Percentiles rank a stretch among this genome's conserved stretches.
Conservation (phyloP, 2,113 vertebrate genomes). For the Saiga tatarica region DNA sequence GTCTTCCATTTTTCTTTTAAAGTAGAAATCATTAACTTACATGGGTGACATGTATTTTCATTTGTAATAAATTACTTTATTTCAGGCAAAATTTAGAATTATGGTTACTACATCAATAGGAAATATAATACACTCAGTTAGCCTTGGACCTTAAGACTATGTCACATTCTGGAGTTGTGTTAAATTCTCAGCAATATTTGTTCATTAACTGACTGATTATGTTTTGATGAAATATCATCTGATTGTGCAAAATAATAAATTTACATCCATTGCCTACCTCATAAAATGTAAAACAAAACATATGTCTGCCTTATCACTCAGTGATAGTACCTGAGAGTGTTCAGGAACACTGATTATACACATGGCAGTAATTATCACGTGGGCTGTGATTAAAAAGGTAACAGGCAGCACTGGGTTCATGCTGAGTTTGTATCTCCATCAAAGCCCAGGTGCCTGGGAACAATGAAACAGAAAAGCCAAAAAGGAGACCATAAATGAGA, state of each 20-base stretch:
- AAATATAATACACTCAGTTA: not conserved
- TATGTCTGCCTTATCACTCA: not conserved
- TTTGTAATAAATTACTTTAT: not conserved
- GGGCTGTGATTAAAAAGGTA: not conserved
- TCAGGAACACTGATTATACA: not conserved
- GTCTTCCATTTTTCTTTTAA: constrained; percentile 4
- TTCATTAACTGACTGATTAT: not conserved
- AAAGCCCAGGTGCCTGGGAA: not conserved
- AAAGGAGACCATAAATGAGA: not conserved
- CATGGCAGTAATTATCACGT: not conserved
- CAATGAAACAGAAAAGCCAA: not conserved
- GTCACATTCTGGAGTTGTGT: not conserved
- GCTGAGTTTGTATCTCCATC: not conserved
- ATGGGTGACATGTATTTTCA: not conserved
- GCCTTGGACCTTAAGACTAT: not conserved
- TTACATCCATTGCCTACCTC: not conserved
- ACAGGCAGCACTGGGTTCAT: not conserved
- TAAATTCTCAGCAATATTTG: not conserved
- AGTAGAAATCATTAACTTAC: not conserved
- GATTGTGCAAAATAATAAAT: not conserved
- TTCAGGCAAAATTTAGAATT: not conserved
- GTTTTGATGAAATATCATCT: not conserved
- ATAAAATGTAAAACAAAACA: not conserved
- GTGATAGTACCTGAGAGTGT: not conserved
- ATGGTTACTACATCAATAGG: not conserved